Base-by-base conservation (phyloP, 64 coral and sea anemone species). In the Dendronephthya gigantea region DNA sequence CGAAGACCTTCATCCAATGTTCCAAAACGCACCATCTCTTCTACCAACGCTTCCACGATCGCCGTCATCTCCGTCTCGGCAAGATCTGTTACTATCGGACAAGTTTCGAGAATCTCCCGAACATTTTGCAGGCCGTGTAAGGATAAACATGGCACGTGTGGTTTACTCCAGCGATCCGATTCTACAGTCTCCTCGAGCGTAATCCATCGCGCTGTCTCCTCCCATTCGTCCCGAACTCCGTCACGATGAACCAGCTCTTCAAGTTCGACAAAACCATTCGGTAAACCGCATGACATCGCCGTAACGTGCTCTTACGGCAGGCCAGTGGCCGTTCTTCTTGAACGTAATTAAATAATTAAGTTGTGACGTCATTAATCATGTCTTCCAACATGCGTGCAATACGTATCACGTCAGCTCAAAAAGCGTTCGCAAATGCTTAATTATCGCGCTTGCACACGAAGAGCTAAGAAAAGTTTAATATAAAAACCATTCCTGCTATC, bases 161-260 rank as follows among this genome's bases (percentile, higher is more conserved):
- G 95, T 90, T 98, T 98, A 33, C 95, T 92, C 95, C 95, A 98
- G 70, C 95, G 87, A 84, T 98, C 86, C 5, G 92, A 92, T 19
- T 98, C 95, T 16, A 98, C 95, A 36, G 93, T 92, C 43, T 98
- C 95, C 75, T 98, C 95, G 25, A 93, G 83, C 48, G 93, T 98
- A 29, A 98, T 93, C 95, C 95, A 98, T 35, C 95, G 82, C 9
- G 95, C 95, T 3, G 92, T 91, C 82, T 98, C 95, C 93, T 98
- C 93, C 95, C 95, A 98, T 62, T 93, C 88, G 25, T 89, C 75
- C 32, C 72, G 11, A 48, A 82, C 86, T 3, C 88, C 88, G 6
- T 92, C 90, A 1, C 51, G 43, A 39, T 25, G 49, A 84, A 87
- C 83, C 12, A 98, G 82, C 59, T 98, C 95, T 55, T 93, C 95